Conservation (phyloP, 2,797 vertebrate genomes). For the Hapalemur alaotrensis region DNA sequence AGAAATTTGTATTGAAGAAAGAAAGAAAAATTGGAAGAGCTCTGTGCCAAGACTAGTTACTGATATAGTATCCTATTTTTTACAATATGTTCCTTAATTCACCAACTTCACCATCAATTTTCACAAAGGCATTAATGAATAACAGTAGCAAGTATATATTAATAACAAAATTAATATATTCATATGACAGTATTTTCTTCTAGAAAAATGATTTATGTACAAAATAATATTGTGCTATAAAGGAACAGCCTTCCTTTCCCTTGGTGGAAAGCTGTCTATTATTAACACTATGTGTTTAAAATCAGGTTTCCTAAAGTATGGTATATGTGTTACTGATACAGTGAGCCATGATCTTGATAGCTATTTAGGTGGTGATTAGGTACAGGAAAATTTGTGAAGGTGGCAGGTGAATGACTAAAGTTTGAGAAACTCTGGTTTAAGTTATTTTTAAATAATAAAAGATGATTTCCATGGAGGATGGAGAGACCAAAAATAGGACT, state of each 20-base stretch:
- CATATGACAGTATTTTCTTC: neutral
- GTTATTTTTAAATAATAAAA: neutral
- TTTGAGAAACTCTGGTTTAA: neutral
- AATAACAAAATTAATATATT: neutral
- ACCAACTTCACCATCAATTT: neutral
- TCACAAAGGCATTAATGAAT: neutral
- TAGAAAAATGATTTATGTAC: neutral
- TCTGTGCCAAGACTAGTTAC: neutral
- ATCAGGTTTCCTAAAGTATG: neutral
- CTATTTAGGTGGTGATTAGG: neutral
- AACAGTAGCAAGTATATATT: neutral
- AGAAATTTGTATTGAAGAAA: slow-evolving; percentile 11
- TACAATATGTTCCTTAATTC: neutral
- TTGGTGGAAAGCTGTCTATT: neutral
- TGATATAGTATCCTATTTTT: neutral
- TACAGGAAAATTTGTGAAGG: neutral
- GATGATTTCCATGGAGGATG: neutral
- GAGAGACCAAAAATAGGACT: neutral
- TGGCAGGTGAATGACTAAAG: neutral
- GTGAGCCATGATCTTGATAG: neutral
- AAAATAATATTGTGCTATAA: neutral
- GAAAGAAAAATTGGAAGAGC: neutral
- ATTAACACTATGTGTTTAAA: neutral
- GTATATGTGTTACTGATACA: neutral
- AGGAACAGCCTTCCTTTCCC: neutral